Conservation (phyloP, 2,888 invertebrate genomes). For the Pimpla rufipes region DNA sequence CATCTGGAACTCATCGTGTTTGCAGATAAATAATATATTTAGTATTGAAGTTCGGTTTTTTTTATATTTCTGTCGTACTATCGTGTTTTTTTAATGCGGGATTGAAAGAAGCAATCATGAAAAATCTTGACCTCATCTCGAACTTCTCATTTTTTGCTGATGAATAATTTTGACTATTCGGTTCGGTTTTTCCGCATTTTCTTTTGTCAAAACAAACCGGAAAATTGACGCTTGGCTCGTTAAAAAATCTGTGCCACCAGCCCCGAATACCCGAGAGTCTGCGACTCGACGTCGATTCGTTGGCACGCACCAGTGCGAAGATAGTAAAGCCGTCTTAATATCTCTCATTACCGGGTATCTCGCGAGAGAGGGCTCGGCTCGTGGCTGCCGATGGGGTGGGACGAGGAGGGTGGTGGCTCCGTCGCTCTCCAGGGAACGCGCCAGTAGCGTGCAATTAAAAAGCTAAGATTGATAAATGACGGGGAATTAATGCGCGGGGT, state of each 20-base stretch:
- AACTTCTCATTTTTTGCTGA: too few relatives aligned
- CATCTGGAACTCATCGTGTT: too few relatives aligned
- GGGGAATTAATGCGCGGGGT: conserved; percentile 81
- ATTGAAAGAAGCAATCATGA: too few relatives aligned
- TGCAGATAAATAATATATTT: too few relatives aligned
- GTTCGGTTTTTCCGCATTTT: too few relatives aligned
- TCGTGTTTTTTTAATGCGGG: too few relatives aligned
- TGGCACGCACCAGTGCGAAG: conserved; percentile 69
- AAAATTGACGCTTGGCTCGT: too few relatives aligned
- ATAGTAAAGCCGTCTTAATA: conserved; percentile 80
- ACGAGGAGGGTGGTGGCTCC: conserved; percentile 34
- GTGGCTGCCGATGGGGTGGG: conserved; percentile 40
- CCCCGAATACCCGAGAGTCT: conserved; percentile 31
- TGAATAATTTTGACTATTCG: too few relatives aligned
- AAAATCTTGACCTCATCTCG: too few relatives aligned
- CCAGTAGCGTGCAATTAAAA: conserved; percentile 82
- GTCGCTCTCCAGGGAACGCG: conserved; percentile 76
- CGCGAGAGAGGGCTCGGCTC: conserved; percentile 54
- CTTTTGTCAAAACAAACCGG: too few relatives aligned
- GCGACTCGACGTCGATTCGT: conserved; percentile 75
- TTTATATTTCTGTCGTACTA: too few relatives aligned
- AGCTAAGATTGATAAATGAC: conserved; percentile 85
- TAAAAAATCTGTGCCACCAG: not conserved
- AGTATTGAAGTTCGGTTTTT: too few relatives aligned
- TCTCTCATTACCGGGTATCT: conserved; percentile 80